Evolutionary conservation across 2,797 vertebrate species (phyloP).

Genomic region (Taeniopygia guttata): DNA sequence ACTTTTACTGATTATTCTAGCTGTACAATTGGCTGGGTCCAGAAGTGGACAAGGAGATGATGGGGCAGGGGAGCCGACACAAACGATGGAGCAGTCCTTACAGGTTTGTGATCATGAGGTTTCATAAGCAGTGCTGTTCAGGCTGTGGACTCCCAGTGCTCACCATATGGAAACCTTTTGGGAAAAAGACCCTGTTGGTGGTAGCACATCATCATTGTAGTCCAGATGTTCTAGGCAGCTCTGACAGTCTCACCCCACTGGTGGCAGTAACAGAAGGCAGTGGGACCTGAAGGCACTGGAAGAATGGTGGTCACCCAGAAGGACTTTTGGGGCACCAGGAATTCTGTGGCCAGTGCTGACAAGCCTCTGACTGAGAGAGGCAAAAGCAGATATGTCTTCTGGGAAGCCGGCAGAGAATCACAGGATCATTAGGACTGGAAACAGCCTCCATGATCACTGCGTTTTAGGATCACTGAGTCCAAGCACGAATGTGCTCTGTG

Average conservation of each 20-base stretch:
- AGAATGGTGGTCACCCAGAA: neutral
- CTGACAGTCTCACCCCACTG: neutral
- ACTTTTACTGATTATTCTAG: neutral
- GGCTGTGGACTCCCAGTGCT: neutral
- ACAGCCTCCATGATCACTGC: neutral
- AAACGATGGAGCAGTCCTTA: neutral
- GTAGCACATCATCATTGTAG: neutral
- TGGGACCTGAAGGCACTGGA: neutral
- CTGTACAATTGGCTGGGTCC: neutral
- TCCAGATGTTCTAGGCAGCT: neutral
- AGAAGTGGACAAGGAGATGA: neutral
- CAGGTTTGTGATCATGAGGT: neutral
- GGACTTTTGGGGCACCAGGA: neutral
- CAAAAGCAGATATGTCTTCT: accelerated
- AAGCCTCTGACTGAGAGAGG: neutral
- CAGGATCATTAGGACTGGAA: neutral
- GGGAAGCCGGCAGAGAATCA: neutral
- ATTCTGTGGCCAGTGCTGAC: neutral
- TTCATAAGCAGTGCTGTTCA: neutral
- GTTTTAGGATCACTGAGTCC: neutral
- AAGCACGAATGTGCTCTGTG: neutral
- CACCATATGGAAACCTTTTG: neutral
- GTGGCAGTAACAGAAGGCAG: neutral
- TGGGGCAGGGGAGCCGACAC: accelerated
- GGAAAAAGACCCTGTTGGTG: neutral